A percentile compares a stretch with the other conserved stretches of the same genome.
phyloP scores from a whole-genome alignment of 30 jellyfish, hydroid and myxozoan genomes.

The Aurelia sp. region DNA sequence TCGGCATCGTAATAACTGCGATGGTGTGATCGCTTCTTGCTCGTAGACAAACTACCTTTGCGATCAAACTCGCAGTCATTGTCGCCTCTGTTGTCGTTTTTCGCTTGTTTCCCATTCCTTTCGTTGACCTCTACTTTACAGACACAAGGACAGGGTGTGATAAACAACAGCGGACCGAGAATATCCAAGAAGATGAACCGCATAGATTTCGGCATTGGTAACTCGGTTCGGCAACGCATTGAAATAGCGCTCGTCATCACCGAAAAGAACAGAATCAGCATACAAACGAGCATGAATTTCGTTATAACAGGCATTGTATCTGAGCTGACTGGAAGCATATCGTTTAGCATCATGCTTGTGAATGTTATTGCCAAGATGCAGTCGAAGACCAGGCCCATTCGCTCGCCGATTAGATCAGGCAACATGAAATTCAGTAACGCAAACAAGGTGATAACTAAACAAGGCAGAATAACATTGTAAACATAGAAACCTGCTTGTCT shows the following conservation, averaged over 20 bases:
- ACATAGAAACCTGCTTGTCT: slow-evolving; percentile 80
- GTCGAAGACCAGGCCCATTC: slow-evolving; percentile 81
- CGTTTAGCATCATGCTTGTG: slow-evolving; percentile 77
- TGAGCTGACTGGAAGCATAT: slow-evolving; percentile 81
- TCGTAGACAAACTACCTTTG: background rate
- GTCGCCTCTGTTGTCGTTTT: background rate
- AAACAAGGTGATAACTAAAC: slow-evolving; percentile 62
- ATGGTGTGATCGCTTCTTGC: slow-evolving; percentile 13
- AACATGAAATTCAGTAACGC: slow-evolving; percentile 66
- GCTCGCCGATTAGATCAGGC: slow-evolving; percentile 79
- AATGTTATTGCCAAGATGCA: slow-evolving; percentile 73
- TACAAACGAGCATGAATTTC: slow-evolving; percentile 75
- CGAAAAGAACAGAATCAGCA: slow-evolving; percentile 53
- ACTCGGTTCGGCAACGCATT: slow-evolving; percentile 31
- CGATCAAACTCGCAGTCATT: background rate
- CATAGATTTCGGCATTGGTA: slow-evolving; percentile 38
- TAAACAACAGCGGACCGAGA: slow-evolving; percentile 62
- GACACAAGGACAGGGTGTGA: background rate
- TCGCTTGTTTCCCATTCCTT: background rate
- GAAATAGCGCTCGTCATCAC: slow-evolving; percentile 50
- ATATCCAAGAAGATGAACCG: slow-evolving; percentile 34
- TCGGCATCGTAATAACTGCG: slow-evolving; percentile 6
- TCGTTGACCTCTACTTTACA: background rate
- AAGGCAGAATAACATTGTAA: slow-evolving; percentile 72
- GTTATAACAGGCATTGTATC: slow-evolving; percentile 73